Base-by-base conservation (phyloP, 2,888 invertebrate genomes). In the Sinopyrophorus schimmeli region DNA sequence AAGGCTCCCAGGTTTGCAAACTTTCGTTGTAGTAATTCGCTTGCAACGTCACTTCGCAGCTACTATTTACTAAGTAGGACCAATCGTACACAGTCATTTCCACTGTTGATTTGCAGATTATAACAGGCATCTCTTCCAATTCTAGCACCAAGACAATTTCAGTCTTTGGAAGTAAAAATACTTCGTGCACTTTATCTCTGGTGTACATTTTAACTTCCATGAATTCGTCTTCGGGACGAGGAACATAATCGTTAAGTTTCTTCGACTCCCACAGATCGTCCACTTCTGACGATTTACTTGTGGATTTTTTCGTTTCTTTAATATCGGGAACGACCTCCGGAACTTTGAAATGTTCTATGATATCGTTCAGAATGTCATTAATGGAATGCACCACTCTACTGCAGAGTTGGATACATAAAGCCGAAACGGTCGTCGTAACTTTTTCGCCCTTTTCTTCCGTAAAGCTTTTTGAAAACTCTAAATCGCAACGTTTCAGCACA, bases 181-280 rank as follows among this genome's bases (percentile, higher is more conserved):
- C 56, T 49, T 69, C 65, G 41, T 66, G 66, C 1, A 59, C 34
- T 17, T 50, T 38, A 6, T 42, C 41, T 18, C 38, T 35, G 5
- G 40, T 3, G 9, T 28, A 20, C 2, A 30, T 34, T 46, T 44
- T 52, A 4, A 17, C 34, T 32, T 54, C 53, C 5, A 15, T 51
- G 53, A 18, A 59, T 28, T 55, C 54, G 10, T 55, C 52, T 30
- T 58, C 58, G n/a, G 42, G 28, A 20, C 53, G 41, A 7, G 53
- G 50, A 3, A 61, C 51, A 37, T 60, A 64, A 9, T 69, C 66
- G 2, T 75, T 76, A 32, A 86, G 73, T 67, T 84, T 83, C 65
- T 81, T 84, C 0, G 87, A 83, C 37, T 83, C 80, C 88, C 88
- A 88, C 1, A 88, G 72, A 62, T 87, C 86, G 43, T 82, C 83